Conservation (phyloP, 2,113 vertebrate genomes). For the Pimephales promelas region DNA sequence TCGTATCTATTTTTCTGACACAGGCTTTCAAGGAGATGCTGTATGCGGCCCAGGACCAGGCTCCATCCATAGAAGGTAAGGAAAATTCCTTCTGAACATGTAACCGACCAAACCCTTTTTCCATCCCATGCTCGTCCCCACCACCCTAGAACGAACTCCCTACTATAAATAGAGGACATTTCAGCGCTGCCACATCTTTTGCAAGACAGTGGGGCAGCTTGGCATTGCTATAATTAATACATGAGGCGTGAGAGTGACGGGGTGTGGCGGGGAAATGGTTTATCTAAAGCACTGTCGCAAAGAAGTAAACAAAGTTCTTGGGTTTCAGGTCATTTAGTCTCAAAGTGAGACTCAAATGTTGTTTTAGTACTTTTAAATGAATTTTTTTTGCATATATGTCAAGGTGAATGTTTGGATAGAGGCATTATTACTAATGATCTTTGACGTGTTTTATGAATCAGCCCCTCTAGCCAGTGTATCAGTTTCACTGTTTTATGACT, state of each 20-base stretch:
- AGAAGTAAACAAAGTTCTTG: constrained; percentile 65
- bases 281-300: constrained; percentile 18
- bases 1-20: constrained; percentile 54
- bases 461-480: background rate
- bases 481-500: background rate
- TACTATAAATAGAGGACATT: constrained; percentile 56
- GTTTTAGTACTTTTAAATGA: background rate
- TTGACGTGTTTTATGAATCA: background rate
- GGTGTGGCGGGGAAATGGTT: constrained; percentile 57
- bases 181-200: constrained; percentile 25
- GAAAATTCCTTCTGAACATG: constrained; percentile 30
- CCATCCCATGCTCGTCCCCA: background rate
- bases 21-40: constrained; percentile 99
- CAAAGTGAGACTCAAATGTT: background rate
- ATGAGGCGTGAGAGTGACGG: constrained; percentile 36
- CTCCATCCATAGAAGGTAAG: constrained; percentile 98
- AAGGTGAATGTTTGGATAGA: background rate
- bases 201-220: constrained; percentile 34
- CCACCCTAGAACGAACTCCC: constrained; percentile 34
- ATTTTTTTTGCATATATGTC: background rate
- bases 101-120: background rate
- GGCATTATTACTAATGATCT: background rate
- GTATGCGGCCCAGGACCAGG: constrained; percentile 97
- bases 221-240: constrained; percentile 66
- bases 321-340: constrained; percentile 46